Conservation (phyloP, 2,888 invertebrate genomes). For the Drosophila parthenogenetica region DNA sequence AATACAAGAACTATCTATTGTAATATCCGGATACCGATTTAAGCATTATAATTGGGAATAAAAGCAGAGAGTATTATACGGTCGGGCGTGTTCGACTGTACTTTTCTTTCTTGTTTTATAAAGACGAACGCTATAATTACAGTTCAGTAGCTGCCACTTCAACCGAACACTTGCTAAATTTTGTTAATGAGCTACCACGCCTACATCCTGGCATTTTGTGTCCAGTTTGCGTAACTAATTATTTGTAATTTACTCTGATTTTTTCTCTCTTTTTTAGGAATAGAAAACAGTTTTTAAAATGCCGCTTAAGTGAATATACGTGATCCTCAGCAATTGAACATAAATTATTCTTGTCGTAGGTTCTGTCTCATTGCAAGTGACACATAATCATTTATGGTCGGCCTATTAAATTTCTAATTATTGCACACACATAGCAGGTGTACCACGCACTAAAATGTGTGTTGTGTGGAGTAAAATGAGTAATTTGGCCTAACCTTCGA, state of each 20-base stretch:
- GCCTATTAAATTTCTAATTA: conserved; percentile 74
- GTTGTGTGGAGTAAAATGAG: conserved; percentile 25
- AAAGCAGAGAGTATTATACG: no score
- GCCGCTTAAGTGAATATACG: conserved; percentile 62
- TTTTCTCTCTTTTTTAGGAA: conserved; percentile 17
- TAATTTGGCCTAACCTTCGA: conserved; percentile 35
- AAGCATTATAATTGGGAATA: no score
- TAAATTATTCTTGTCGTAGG: conserved; percentile 24
- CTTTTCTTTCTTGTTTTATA: no score
- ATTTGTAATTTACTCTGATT: conserved; percentile 76
- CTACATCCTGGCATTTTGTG: conserved; percentile 17
- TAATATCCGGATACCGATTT: no score
- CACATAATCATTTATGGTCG: conserved; percentile 59
- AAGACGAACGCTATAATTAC: conserved; percentile 62
- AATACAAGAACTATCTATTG: no score
- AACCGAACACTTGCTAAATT: conserved; percentile 36
- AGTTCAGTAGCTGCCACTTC: conserved; percentile 44
- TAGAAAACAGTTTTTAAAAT: conserved; percentile 44
- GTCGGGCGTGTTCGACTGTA: no score
- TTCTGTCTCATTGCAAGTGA: conserved; percentile 23
- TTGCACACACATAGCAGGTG: conserved; percentile 27
- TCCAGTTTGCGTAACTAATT: conserved; percentile 64
- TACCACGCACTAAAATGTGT: conserved; percentile 5
- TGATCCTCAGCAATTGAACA: conserved; percentile 56
- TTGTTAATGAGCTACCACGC: conserved; percentile 63